Evolutionary conservation across 2,888 invertebrate species (phyloP), one percentile per base, ranked within the genome.

Genomic region (Mesoligia furuncula): DNA sequence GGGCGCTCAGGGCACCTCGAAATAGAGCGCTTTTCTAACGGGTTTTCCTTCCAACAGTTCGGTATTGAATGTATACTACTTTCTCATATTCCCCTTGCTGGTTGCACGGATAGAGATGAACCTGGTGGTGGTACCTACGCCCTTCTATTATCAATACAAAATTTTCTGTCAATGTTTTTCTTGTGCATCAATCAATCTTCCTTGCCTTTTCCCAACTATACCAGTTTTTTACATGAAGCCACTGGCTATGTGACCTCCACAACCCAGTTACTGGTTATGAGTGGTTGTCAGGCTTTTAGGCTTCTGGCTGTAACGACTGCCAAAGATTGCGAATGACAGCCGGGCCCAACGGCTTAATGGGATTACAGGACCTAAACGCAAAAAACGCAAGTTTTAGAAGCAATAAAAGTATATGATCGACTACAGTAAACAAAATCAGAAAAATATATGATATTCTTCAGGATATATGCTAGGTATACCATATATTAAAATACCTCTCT

Each of bases 131-230:
- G 45, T 27, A 42, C 42, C 11, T 42, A 45, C 0, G 9, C 3
- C 36, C 42, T 45, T 45, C 45, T 20, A 66, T 48, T 77, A 59
- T 36, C 8, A 45, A 27, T 11, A 27, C 2, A 2, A 45, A 9
- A 54, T n/a, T 5, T 45, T n/a, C 31, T 65, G 24, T 6, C 45
- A 17, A 51, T 66, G n/a, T 51, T 73, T 79, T 59, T 66, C 17
- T 27, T 67, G 66, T 31, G 24, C 73, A 45, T 17, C n/a, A 57
- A 57, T 27, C n/a, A 57, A 13, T 57, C n/a, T 57, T 5, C n/a
- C 6, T n/a, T n/a, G 57, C 13, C n/a, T 57, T 6, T 57, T 57
- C n/a, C 57, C 13, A 57, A n/a, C 1, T 57, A n/a, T n/a, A n/a
- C n/a, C 57, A 57, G 5, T 57, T 15, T 17, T 59, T 7, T 27